A percentile compares a stretch with the other conserved stretches of the same genome.
These are phyloP conservation scores for Apamea epomidion DNA, from an alignment of 2,888 invertebrate species.

Conservation along the genomic window DNA sequence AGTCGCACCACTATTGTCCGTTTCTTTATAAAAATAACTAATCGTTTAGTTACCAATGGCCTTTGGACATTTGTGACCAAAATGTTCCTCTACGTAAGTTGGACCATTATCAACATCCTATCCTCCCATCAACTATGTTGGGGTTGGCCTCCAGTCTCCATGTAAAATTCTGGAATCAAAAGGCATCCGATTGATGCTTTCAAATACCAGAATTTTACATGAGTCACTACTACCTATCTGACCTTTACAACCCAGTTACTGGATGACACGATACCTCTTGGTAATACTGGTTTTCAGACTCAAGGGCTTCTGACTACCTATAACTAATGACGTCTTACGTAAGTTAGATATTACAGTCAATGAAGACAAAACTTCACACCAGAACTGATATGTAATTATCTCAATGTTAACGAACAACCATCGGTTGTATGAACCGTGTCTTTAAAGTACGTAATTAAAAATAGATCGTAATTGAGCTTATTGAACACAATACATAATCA, in stretches of 20 bases:
- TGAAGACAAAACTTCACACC: not conserved
- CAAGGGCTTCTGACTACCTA: not conserved
- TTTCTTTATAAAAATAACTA: not conserved
- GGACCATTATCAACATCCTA: not conserved
- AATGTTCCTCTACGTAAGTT: not conserved
- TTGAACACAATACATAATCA: conserved; percentile 43
- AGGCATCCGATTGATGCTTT: no score
- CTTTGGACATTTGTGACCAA: not conserved
- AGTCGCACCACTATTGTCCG: conserved; percentile 16
- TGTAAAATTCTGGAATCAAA: no score
- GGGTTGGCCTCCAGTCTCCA: not conserved
- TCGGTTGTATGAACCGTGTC: not conserved
- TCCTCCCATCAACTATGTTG: not conserved
- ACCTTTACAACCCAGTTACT: not conserved
- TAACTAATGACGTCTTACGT: not conserved
- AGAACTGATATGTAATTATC: not conserved
- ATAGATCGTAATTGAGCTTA: conserved; percentile 43
- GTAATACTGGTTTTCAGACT: not conserved
- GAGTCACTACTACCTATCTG: no score
- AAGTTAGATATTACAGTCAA: not conserved
- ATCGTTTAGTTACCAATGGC: not conserved
- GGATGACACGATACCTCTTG: not conserved
- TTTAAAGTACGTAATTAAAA: conserved; percentile 13
- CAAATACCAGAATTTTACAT: not conserved
- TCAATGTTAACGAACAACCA: not conserved